These are phyloP conservation scores for Serilophus lunatus DNA, from an alignment of 2,113 vertebrate genomes.

Conservation along the genomic window DNA sequence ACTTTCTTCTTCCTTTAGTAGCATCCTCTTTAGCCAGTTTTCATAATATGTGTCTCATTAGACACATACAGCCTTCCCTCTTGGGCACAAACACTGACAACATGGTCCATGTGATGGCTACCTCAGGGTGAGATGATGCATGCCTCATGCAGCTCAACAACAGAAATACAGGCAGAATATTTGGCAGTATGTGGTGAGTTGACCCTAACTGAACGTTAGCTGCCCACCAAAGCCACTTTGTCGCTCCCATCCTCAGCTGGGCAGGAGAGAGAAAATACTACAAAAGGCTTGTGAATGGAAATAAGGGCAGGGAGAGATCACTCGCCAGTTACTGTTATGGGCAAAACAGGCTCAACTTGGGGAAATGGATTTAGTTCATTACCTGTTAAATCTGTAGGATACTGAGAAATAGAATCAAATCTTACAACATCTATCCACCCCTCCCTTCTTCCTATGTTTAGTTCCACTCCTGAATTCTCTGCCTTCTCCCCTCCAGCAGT, in stretches of 20 bases:
- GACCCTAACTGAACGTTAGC: neutral
- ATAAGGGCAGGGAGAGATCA: neutral
- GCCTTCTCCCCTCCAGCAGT: neutral
- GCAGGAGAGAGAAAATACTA: neutral
- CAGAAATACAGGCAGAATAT: neutral
- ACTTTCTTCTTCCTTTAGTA: neutral
- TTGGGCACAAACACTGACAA: neutral
- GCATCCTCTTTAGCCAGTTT: neutral
- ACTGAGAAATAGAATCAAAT: neutral
- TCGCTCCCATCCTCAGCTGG: neutral
- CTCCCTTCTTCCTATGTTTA: neutral
- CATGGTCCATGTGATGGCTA: neutral
- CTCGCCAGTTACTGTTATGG: fast-evolving
- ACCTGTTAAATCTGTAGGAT: neutral
- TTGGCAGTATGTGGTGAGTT: neutral
- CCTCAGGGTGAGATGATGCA: neutral
- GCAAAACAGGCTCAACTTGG: neutral
- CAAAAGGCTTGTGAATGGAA: fast-evolving
- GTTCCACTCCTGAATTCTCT: neutral
- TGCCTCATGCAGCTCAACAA: neutral
- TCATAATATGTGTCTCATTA: neutral
- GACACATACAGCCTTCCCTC: neutral
- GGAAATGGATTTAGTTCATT: neutral
- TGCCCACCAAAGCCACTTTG: neutral
- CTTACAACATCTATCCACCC: neutral